Percentiles rank a stretch among this genome's conserved stretches.
These are phyloP conservation scores for Coleophora flavipennella DNA, from an alignment of 2,888 invertebrate genomes.

Conservation along the genomic window DNA sequence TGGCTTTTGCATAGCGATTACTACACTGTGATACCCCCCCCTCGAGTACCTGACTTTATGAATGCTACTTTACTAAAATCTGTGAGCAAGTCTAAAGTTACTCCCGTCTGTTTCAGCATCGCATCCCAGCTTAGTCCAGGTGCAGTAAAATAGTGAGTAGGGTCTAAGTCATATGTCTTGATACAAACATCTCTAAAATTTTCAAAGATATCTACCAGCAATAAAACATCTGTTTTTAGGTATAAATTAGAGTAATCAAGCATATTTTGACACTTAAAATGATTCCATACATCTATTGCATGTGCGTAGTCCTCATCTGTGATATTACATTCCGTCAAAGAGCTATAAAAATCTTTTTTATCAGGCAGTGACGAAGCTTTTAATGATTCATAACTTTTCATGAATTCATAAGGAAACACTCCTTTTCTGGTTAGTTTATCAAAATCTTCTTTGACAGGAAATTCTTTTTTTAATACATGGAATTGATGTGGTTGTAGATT, in stretches of 20 bases:
- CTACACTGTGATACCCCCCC: slow-evolving; percentile 18
- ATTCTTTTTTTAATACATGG: slow-evolving; percentile 3
- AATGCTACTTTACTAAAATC: slow-evolving; percentile 15
- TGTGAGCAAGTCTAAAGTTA: slow-evolving; percentile 15
- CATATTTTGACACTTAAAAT: slow-evolving; percentile 19
- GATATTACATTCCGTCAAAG: slow-evolving; percentile 8
- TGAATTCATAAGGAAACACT: slow-evolving; percentile 20
- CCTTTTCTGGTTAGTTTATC: slow-evolving; percentile 13
- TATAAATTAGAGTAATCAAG: slow-evolving; percentile 27
- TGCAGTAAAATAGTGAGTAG: slow-evolving; percentile 19
- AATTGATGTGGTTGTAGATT: slow-evolving; percentile 10
- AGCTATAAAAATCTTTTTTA: slow-evolving; percentile 12
- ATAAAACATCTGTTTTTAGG: slow-evolving; percentile 25
- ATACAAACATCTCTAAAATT: slow-evolving; percentile 26
- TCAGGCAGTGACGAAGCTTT: slow-evolving; percentile 12
- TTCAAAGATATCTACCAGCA: slow-evolving; percentile 31
- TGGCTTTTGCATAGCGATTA: slow-evolving; percentile 24
- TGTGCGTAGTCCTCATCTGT: slow-evolving; percentile 17
- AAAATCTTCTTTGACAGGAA: slow-evolving; percentile 9
- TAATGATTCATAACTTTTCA: slow-evolving; percentile 13
- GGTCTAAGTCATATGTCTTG: slow-evolving; percentile 18
- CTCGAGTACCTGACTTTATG: slow-evolving; percentile 15
- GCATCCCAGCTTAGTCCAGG: slow-evolving; percentile 23
- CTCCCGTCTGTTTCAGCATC: slow-evolving; percentile 16
- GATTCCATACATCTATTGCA: slow-evolving; percentile 22